These are phyloP conservation scores for Chelonus formosanus DNA, from an alignment of 2,888 invertebrate species.

Conservation along the genomic window DNA sequence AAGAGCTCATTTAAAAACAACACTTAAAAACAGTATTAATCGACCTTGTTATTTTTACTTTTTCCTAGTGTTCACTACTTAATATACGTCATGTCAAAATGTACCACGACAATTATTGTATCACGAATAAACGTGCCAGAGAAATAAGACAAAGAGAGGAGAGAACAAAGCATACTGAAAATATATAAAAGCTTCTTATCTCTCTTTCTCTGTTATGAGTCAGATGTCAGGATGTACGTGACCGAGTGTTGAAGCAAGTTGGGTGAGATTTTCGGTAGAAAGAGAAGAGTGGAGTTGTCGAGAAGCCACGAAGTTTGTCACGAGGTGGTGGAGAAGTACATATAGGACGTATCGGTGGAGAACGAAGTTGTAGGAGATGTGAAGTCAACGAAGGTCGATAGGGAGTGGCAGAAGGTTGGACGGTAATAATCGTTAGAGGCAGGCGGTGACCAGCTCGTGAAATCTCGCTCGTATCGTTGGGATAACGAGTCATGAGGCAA, in stretches of 20 bases:
- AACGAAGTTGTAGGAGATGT: conserved; percentile 16
- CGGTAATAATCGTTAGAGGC: conserved; percentile 46
- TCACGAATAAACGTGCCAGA: conserved; percentile 26
- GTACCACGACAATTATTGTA: conserved; percentile 22
- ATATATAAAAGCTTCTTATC: conserved; percentile 21
- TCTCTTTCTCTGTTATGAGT: conserved; percentile 24
- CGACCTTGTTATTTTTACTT: conserved; percentile 1
- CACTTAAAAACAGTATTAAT: neutral
- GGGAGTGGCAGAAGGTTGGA: conserved; percentile 40
- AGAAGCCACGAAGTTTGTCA: conserved; percentile 21
- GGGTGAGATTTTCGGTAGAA: conserved; percentile 15
- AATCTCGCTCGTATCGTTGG: conserved; percentile 41
- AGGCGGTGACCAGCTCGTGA: conserved; percentile 44
- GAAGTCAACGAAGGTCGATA: conserved; percentile 26
- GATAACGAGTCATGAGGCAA: conserved; percentile 37
- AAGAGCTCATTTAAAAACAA: no score
- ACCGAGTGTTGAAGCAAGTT: conserved; percentile 26
- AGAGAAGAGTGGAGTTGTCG: conserved; percentile 21
- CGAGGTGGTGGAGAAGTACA: conserved; percentile 9
- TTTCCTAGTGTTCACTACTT: neutral
- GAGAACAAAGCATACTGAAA: conserved; percentile 5
- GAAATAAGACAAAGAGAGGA: conserved; percentile 9
- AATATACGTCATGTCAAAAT: conserved; percentile 7
- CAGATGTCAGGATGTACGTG: conserved; percentile 28
- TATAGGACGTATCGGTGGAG: conserved; percentile 14